Evolutionary conservation across 2,113 vertebrate species (phyloP).

Genomic region (Tragelaphus imberbis): DNA sequence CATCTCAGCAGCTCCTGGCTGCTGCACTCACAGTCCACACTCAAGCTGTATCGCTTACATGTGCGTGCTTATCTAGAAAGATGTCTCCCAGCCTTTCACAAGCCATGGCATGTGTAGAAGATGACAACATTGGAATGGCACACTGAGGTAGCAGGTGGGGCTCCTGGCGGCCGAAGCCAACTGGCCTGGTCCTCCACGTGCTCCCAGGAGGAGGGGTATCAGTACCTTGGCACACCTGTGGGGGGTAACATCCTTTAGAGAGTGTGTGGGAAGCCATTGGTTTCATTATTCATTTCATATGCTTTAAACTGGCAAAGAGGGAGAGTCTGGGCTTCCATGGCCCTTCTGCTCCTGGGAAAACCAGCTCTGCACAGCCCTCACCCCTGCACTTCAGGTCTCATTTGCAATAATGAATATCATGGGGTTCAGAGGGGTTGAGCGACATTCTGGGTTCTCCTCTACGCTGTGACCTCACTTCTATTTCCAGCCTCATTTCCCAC

Average conservation of each 20-base stretch:
- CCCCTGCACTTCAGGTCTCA: background rate
- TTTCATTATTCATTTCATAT: background rate
- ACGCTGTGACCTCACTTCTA: background rate
- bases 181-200: background rate
- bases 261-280: background rate
- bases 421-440: background rate
- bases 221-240: background rate
- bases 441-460: background rate
- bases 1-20: background rate
- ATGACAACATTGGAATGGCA: background rate
- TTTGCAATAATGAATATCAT: background rate
- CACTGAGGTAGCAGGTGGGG: background rate
- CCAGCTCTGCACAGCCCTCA: no score
- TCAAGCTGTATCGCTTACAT: fast-evolving
- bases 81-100: background rate
- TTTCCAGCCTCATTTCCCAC: background rate
- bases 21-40: background rate
- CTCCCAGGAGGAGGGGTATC: background rate
- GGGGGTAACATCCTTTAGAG: background rate
- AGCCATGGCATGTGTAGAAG: background rate
- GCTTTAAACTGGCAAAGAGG: background rate
- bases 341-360: background rate
- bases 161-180: background rate
- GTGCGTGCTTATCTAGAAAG: background rate
- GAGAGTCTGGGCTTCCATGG: background rate